phyloP scores from a whole-genome alignment of 2,113 vertebrate genomes.

The Saiga tatarica region DNA sequence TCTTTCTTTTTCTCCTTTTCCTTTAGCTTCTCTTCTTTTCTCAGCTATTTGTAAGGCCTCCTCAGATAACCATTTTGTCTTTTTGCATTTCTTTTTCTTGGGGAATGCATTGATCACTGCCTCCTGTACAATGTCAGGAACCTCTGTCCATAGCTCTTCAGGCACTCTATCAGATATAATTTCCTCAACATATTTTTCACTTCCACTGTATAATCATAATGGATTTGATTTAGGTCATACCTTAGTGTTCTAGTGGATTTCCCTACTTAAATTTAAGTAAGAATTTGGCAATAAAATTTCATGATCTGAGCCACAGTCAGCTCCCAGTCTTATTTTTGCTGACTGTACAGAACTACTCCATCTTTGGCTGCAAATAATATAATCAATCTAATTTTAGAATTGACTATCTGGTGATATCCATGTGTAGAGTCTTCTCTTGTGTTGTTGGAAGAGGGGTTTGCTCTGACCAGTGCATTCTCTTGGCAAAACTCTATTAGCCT shows the following conservation, averaged over 20 bases:
- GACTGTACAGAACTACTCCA: background rate
- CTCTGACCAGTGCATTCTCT: background rate
- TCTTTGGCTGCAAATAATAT: background rate
- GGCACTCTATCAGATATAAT: background rate
- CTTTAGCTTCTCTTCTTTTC: background rate
- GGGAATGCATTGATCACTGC: background rate
- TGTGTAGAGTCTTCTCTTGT: background rate
- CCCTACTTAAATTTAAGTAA: background rate
- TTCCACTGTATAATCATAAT: background rate
- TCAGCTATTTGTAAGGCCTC: background rate
- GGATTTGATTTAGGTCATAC: background rate
- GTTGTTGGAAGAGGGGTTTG: background rate
- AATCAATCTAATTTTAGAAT: background rate
- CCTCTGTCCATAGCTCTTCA: background rate
- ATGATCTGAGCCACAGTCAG: background rate
- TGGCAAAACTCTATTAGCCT: background rate
- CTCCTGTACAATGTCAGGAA: background rate
- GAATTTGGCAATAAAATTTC: background rate
- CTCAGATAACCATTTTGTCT: background rate
- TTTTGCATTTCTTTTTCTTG: background rate
- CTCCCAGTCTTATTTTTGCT: background rate
- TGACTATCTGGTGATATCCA: background rate
- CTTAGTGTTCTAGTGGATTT: background rate
- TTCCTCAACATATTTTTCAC: background rate
- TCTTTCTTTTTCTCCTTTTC: background rate